Conservation (phyloP, 2,797 vertebrate genomes). For the Alca torda region DNA sequence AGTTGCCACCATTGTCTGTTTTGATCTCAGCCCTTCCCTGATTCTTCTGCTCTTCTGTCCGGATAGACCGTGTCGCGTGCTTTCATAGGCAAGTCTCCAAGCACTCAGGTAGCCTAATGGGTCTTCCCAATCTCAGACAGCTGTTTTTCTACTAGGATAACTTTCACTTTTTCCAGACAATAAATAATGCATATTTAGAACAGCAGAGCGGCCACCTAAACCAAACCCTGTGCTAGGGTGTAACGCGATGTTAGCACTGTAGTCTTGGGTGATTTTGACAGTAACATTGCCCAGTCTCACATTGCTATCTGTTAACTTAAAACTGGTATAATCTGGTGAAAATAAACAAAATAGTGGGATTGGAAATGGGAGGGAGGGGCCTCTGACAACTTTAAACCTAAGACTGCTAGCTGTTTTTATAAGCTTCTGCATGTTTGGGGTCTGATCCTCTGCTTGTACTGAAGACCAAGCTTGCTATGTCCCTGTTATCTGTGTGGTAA, state of each 20-base stretch:
- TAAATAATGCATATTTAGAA: neutral
- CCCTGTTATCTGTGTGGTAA: neutral
- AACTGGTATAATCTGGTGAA: neutral
- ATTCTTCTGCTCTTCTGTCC: neutral
- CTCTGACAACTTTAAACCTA: neutral
- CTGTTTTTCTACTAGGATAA: neutral
- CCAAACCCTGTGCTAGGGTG: neutral
- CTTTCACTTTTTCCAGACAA: neutral
- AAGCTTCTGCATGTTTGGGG: neutral
- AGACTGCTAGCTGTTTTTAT: neutral
- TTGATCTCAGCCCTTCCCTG: neutral
- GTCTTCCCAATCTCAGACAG: neutral
- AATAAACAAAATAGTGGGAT: neutral
- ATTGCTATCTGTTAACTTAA: neutral
- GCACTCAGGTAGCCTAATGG: neutral
- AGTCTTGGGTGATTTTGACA: neutral
- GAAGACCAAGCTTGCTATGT: neutral
- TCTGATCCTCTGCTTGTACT: neutral
- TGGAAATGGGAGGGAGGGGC: neutral
- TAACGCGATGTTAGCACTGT: neutral
- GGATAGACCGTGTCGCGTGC: fast-evolving
- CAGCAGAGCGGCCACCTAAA: neutral
- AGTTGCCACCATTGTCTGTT: neutral
- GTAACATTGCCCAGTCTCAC: neutral
- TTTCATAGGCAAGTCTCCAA: neutral